Base-by-base conservation (phyloP, 2,888 invertebrate genomes). In the Metalampra italica region DNA sequence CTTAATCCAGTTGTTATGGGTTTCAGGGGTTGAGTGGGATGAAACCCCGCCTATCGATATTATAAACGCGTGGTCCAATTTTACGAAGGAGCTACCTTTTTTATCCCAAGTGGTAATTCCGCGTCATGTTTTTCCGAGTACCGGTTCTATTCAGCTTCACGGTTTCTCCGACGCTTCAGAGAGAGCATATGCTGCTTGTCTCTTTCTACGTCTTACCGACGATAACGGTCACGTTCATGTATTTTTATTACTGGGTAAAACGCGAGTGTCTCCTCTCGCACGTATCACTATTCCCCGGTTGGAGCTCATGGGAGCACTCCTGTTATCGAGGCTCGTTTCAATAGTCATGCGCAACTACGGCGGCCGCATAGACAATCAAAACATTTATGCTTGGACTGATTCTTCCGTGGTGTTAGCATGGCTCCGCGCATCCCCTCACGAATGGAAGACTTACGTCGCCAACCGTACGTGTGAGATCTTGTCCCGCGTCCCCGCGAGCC, bases 361-460 rank as follows among this genome's bases (percentile, higher is more conserved):
- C 9, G 9, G 14, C n/a, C n/a, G 14, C 5, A 15, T 40, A 14
- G 5, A 40, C 9, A 14, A 9, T n/a, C n/a, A 29, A 9, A 7
- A 29, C 7, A 29, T 42, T 9, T 41, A 22, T n/a, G 43, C 43
- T 7, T 43, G 43, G 43, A 15, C 43, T 7, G 43, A 43, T 11
- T 30, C 43, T 3, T 30, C 30, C 12, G n/a, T 43, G 4, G 43
- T 30, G 8, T 15, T 43, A 14, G 40, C 52, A 46, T 47, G 52
- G 47, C 46, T 42, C 43, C 30, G 36, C 42, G 45, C 50, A 45
- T 50, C 50, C 43, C 45, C 47, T 47, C 34, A 49, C 42, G 39
- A 47, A 45, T 41, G 44, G 47, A 41, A 47, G 43, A 43, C 30
- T 36, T 47, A 45, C 47, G 36, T 43, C 4, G 12, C 43, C 1